These are phyloP conservation scores for Lumbricus terrestris DNA, from an alignment of 2,888 invertebrate genomes.

Conservation along the genomic window DNA sequence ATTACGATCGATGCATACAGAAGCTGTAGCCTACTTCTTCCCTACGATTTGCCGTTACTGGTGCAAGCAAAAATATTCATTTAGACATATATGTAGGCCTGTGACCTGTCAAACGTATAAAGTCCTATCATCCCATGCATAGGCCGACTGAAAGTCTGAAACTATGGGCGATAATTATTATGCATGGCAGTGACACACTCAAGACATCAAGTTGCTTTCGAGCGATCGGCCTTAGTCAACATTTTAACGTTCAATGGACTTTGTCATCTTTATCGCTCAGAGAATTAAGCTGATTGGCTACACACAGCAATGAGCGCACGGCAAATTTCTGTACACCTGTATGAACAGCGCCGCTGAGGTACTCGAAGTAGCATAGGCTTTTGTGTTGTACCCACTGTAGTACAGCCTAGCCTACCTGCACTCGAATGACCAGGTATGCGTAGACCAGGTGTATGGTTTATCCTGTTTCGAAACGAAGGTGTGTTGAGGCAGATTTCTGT, in stretches of 20 bases:
- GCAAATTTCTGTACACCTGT: neutral
- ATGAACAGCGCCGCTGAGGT: neutral
- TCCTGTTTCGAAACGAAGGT: neutral
- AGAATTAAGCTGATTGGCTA: neutral
- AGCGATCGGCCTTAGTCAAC: neutral
- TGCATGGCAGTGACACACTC: neutral
- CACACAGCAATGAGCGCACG: neutral
- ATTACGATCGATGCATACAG: too few species aligned
- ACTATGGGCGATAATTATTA: neutral
- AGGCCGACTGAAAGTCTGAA: too few species aligned
- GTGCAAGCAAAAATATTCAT: too few species aligned
- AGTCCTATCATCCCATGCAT: neutral
- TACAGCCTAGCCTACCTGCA: too few species aligned
- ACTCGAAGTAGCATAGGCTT: neutral
- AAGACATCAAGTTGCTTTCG: neutral
- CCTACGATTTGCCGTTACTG: too few species aligned
- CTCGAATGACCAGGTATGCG: neutral
- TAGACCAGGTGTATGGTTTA: neutral
- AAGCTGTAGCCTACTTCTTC: too few species aligned
- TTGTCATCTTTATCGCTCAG: neutral
- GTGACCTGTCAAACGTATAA: too few species aligned
- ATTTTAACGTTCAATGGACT: neutral
- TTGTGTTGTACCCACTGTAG: neutral
- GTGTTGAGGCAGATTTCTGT: neutral
- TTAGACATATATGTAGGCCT: too few species aligned